Evolutionary conservation across 2,888 invertebrate genomes (phyloP).

Genomic region (Myopa tessellatipennis): DNA sequence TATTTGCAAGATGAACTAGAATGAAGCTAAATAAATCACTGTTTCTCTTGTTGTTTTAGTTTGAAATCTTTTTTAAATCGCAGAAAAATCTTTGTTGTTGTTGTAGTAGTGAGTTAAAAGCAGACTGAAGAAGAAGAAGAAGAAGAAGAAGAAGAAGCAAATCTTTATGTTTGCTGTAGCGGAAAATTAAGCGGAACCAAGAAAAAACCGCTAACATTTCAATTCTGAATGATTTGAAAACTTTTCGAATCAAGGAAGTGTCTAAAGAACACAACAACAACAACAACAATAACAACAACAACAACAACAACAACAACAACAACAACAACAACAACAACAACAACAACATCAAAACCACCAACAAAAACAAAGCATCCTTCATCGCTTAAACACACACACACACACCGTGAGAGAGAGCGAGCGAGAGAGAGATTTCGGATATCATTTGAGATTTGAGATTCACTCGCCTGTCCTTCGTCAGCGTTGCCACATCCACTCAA

Average conservation of each 20-base stretch:
- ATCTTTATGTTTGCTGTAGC: no score
- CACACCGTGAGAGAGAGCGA: background rate
- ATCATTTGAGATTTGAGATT: background rate
- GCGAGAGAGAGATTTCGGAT: no score
- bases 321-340: background rate
- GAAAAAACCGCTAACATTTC: background rate
- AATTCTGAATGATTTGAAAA: conserved; percentile 17
- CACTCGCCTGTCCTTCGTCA: background rate
- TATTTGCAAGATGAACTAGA: no score
- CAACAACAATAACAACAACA: background rate
- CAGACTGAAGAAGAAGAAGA: no score
- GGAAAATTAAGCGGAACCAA: background rate
- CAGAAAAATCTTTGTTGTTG: no score
- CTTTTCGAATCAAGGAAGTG: background rate
- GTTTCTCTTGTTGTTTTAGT: no score
- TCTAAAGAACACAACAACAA: background rate
- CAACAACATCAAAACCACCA: background rate
- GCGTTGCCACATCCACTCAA: background rate
- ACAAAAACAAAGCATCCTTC: background rate
- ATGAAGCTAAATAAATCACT: no score
- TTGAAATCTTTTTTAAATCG: no score
- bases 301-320: no score
- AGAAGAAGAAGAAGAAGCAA: no score
- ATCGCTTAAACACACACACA: background rate
- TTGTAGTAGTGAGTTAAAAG: no score